Conservation (phyloP, 2,888 invertebrate species). For the Linyphia triangularis region DNA sequence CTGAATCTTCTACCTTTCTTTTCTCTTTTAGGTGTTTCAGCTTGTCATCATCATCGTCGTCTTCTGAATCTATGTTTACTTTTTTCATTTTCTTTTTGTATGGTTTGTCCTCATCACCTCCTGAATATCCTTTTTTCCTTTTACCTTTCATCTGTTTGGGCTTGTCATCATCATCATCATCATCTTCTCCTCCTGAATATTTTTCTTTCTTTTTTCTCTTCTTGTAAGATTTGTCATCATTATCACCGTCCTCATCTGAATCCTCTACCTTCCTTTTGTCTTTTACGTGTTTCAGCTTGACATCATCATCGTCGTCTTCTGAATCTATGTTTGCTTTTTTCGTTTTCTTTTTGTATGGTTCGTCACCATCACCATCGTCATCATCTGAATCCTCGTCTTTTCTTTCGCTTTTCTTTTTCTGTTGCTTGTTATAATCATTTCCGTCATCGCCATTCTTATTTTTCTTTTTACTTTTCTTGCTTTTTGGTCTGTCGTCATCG, state of each 20-base stretch:
- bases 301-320: not conserved
- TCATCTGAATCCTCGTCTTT: too few relatives aligned
- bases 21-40: not conserved
- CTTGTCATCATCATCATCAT: not conserved
- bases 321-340: too few relatives aligned
- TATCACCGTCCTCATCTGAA: slow-evolving; percentile 41
- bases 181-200: not conserved
- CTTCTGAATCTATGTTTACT: too few relatives aligned
- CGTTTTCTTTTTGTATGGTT: too few relatives aligned
- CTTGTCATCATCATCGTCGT: not conserved
- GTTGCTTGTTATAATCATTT: too few relatives aligned
- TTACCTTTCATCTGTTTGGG: not conserved
- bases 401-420: too few relatives aligned
- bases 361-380: too few relatives aligned
- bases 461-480: too few relatives aligned
- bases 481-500: too few relatives aligned
- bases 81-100: not conserved
- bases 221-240: too few relatives aligned
- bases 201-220: not conserved
- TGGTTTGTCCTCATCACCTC: not conserved
- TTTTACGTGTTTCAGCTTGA: not conserved
- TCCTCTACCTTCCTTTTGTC: not conserved
- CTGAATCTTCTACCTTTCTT: not conserved
- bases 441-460: too few relatives aligned
- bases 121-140: not conserved